Evolutionary conservation across 2,888 invertebrate genomes (phyloP), one percentile per base, ranked within the genome.

Genomic region (Lypha dubia): DNA sequence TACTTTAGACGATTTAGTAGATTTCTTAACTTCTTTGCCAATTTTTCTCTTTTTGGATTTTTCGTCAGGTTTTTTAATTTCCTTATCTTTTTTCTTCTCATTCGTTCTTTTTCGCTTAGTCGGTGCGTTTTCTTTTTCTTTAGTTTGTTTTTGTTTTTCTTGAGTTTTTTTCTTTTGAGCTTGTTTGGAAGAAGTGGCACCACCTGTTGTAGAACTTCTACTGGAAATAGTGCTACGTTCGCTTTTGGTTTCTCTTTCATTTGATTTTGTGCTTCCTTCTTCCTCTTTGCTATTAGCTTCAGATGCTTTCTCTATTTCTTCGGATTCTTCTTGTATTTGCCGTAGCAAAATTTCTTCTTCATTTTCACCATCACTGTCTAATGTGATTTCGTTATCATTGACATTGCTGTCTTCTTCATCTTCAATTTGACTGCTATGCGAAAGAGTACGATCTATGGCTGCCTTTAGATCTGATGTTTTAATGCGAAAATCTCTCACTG

Each of bases 401-500:
- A 76, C 28, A 32, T 65, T 63, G 68, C 62, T 63, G 68, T 88
- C 88, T 1, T 87, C 87, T 3, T 87, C 88, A n/a, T 79, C 86
- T 32, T 89, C 88, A 58, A 91, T 90, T 76, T 89, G 86, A 63
- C 88, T 89, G 67, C 89, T 89, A 58, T 91, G 90, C 15, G 90
- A 89, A 8, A 91, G 86, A 20, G 89, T 89, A n/a, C 92, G 91
- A 67, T 94, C 93, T 60, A 95, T 92, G 28, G 93, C 93, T 85
- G 94, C 93, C 75, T 92, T 92, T 11, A 94, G 88, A 87, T 93
- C 92, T 1, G 93, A 89, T 3, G 93, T 92, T 86, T 93, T 93
- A 35, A 94, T 93, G 85, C 94, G 93, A 88, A 94, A 95, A 91
- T 95, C 95, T 83, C 95, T 92, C 7, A 94, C 94, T 1, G 93